phyloP scores from a whole-genome alignment of 2,113 vertebrate species.

The Fulica atra region DNA sequence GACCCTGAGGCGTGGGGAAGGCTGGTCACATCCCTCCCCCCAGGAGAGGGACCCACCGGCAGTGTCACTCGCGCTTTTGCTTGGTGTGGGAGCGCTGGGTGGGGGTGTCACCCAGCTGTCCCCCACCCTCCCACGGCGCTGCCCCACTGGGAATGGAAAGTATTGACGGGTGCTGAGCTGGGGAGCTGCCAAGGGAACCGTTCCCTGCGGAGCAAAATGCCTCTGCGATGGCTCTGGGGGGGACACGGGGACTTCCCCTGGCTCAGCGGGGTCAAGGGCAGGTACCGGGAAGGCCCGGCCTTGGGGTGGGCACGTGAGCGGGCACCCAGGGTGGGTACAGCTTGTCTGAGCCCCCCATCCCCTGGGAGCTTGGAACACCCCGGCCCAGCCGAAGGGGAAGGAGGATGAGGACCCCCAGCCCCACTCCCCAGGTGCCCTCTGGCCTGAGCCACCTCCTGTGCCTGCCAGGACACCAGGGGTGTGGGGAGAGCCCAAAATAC shows the following conservation, averaged over 20 bases:
- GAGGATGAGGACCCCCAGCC: no score
- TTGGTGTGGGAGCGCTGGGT: fast-evolving
- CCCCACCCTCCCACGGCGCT: neutral
- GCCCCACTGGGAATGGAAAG: constrained; percentile 38
- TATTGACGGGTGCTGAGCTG: neutral
- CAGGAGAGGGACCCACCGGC: neutral
- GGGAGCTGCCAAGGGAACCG: neutral
- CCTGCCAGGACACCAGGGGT: fast-evolving
- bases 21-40: neutral
- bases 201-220: neutral
- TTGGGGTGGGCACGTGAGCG: neutral
- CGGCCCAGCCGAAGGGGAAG: neutral
- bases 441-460: neutral
- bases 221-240: neutral
- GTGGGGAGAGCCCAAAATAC: neutral
- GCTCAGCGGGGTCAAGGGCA: neutral
- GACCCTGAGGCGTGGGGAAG: fast-evolving
- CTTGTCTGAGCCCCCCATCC: neutral
- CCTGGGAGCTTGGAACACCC: fast-evolving
- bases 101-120: neutral
- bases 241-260: neutral
- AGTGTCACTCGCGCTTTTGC: neutral
- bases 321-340: neutral
- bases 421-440: fast-evolving
- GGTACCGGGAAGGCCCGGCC: neutral